Base-by-base conservation (phyloP, 2,113 vertebrate genomes). In the Burhinus oedicnemus region DNA sequence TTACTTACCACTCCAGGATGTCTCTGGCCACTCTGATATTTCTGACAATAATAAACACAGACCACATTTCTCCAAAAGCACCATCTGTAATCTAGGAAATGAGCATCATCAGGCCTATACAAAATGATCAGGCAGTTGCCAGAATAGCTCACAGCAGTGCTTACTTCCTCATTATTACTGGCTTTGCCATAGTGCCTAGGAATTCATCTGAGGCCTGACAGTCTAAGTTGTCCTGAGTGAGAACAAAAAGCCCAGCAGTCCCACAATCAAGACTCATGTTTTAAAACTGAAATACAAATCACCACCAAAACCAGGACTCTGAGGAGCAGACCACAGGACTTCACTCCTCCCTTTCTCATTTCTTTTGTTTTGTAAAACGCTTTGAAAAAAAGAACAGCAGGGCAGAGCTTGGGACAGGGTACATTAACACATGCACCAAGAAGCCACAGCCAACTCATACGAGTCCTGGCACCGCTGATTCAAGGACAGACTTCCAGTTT, bases 231-330 rank as follows among this genome's bases (percentile, higher is more conserved):
- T 62, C 68, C 62, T 62, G 34, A 81, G 52, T n/a, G 62, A 90
- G 75, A 83, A 93, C 66, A 93, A 77, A 90, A 88, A 62, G 55
- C 25, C 45, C 71, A 74, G 36, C 54, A 74, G 93, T n/a, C 49
- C 75, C 79, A 65, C 30, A 89, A 65, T 42, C 52, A 78, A 60
- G 90, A 82, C 27, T 69, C 60, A 19, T 14, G 54, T 80, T 85
- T 85, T 69, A 72, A 84, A 94, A 71, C n/a, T 72, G 55, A 94
- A 93, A 77, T 58, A 94, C 27, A 72, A 85, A 86, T 62, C 54
- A 80, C 75, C 54, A 80, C 34, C 75, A 97, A 95, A 94, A 54
- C 30, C 58, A 88, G 68, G 68, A 30, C 58, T 77, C 82, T 38
- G 40, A 69, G 65, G 34, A 93, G 44, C 72, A 89, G 69, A 94